Conservation (phyloP, 2,113 vertebrate genomes). For the Ivindomyrus marchei region DNA sequence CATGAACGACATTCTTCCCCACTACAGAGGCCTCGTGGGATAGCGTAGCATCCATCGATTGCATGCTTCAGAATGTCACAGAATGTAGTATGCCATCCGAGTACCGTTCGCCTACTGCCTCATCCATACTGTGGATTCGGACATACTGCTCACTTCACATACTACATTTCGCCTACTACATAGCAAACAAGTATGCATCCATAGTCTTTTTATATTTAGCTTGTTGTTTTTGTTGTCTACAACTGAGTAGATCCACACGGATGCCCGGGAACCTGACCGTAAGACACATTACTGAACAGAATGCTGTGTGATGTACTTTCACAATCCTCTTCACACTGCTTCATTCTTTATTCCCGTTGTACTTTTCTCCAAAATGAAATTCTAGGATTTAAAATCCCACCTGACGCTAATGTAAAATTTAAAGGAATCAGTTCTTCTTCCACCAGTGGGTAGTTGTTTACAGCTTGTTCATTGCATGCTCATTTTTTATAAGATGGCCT, state of each 20-base stretch:
- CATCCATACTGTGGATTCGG: background rate
- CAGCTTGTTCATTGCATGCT: background rate
- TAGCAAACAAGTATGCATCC: background rate
- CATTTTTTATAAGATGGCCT: background rate
- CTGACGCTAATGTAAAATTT: background rate
- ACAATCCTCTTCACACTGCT: background rate
- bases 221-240: background rate
- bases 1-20: background rate
- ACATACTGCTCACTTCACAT: background rate
- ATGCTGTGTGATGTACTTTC: background rate
- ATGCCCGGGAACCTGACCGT: background rate
- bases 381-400: background rate
- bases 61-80: background rate
- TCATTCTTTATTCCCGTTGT: background rate
- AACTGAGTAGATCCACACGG: background rate
- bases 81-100: background rate
- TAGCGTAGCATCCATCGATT: background rate
- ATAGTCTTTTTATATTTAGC: background rate
- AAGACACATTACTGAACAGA: conserved; percentile 2
- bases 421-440: background rate
- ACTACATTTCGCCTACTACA: background rate
- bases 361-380: background rate
- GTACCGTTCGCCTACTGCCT: background rate
- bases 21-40: background rate
- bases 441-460: background rate